Base-by-base conservation (phyloP, 1,140 invertebrate genomes). In the Sitobion miscanthi region DNA sequence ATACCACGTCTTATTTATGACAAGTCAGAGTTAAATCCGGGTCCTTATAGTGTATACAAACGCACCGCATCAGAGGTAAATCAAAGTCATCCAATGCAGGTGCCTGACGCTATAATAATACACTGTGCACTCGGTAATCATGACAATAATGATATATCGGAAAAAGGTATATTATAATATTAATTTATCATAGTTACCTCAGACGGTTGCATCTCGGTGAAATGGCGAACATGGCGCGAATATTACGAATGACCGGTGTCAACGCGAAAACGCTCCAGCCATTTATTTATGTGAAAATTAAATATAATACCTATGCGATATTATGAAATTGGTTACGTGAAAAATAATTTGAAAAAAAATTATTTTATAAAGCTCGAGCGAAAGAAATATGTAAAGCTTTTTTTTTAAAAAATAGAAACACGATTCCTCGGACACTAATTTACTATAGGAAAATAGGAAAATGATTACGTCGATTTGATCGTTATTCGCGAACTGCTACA, bases 231-330 rank as follows among this genome's bases (percentile, higher is more conserved):
- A 82, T 83, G 69, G 9, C 35, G 45, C 45, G 90, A 92, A 38
- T 49, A 30, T 77, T 77, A 77, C 54, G 57, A 54, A 42, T 38
- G 88, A 42, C 20, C 23, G 38, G 30, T n/a, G 38, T 62, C 90
- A 91, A n/a, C 11, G 25, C 6, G 30, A 91, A 21, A n/a, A n/a
- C 25, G 25, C 90, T 30, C 38, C 21, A 17, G 57, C 69, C 54
- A 91, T 69, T 91, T 77, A 90, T 38, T 90, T 11, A 57, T 85
- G 62, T n/a, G 62, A 77, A 77, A n/a, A 77, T 77, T 77, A 35
- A n/a, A 77, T 77, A 77, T 77, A 77, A 77, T 77, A 17, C 62
- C 30, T 77, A 17, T n/a, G 2, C 62, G 62, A 17, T 69, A 69
- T 69, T 69, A 30, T 69, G 11, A 17, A 14, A 3, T 35, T 0